Evolutionary conservation across 2,113 vertebrate species (phyloP), one percentile per base, ranked within the genome.

Genomic region (Phylloscopus trochilus): DNA sequence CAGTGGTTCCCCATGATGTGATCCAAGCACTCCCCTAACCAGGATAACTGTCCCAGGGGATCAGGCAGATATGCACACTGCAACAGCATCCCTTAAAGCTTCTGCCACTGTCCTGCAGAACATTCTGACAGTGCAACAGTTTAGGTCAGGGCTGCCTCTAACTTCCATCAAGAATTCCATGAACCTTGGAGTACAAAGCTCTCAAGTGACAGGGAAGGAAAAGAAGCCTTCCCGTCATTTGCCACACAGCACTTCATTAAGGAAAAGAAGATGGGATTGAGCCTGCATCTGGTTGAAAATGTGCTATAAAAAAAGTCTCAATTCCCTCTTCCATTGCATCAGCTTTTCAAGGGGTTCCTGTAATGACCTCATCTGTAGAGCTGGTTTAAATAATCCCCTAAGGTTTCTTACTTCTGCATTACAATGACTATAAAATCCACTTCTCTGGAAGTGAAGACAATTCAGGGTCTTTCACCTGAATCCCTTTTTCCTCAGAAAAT

Each of bases 351-450:
- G 53, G 53, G 22, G 89, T 62, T 95, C n/a, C 60, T 90, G n/a
- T 53, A 91, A 84, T 59, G 88, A 88, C 66, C 72, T 94, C 79
- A 92, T 76, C 75, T 80, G 58, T 26, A 68, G 53, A 95, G 79
- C 53, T 60, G 78, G 52, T 78, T 93, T 75, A 93, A 85, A 81
- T 59, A 93, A 88, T 69, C 75, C 86, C 91, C 41, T 30, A 27
- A 85, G 79, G 23, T 68, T 78, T 80, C 67, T 83, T 58, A 67
- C 30, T 90, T 68, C 72, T 73, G 44, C 77, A 91, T 68, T 86
- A 86, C 70, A 90, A 60, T 73, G 70, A 59, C 67, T 83, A n/a
- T 22, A 83, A 92, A 95, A 93, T 90, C 37, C 70, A 73, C 41
- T 72, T 44, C 43, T 90, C 85, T 80, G 63, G 35, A 90, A 85